phyloP scores from a whole-genome alignment of 92 coral and sea anemone genomes.

The Heteractis magnifica region DNA sequence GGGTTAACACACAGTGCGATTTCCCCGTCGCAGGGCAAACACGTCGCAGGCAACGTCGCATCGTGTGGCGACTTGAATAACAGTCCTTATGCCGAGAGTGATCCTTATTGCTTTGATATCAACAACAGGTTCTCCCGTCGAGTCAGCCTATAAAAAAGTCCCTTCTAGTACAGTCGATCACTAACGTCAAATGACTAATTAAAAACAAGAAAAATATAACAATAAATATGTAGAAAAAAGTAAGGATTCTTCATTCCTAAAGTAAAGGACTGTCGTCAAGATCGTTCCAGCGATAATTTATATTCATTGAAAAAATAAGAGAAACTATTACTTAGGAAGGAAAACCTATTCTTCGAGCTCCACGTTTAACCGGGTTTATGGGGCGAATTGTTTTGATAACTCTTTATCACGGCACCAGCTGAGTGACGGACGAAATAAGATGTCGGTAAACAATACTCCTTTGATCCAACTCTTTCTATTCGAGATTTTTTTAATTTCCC shows the following conservation, averaged over 20 bases:
- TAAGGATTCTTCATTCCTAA: background rate
- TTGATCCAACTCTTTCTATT: too few relatives aligned
- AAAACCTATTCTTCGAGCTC: background rate
- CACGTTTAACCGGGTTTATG: background rate
- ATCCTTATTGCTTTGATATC: background rate
- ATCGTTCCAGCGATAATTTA: background rate
- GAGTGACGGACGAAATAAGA: background rate
- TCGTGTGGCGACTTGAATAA: background rate
- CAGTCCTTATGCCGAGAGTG: background rate
- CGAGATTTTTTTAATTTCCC: background rate
- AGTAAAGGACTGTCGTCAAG: background rate
- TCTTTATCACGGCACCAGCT: background rate
- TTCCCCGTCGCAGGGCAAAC: too few relatives aligned
- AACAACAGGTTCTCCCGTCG: background rate
- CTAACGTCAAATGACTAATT: constrained; percentile 1
- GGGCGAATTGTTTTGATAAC: background rate
- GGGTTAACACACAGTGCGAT: too few relatives aligned
- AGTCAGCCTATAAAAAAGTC: background rate
- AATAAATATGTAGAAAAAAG: background rate
- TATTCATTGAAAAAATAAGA: background rate
- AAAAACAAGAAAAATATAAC: background rate
- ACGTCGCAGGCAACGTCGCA: too few relatives aligned
- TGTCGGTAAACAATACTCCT: background rate
- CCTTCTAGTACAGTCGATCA: background rate
- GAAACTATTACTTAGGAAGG: background rate